A percentile compares a stretch with the other conserved stretches of the same genome.
These are phyloP conservation scores for Copidosoma floridanum DNA, from an alignment of 1,140 invertebrate species.

Conservation along the genomic window DNA sequence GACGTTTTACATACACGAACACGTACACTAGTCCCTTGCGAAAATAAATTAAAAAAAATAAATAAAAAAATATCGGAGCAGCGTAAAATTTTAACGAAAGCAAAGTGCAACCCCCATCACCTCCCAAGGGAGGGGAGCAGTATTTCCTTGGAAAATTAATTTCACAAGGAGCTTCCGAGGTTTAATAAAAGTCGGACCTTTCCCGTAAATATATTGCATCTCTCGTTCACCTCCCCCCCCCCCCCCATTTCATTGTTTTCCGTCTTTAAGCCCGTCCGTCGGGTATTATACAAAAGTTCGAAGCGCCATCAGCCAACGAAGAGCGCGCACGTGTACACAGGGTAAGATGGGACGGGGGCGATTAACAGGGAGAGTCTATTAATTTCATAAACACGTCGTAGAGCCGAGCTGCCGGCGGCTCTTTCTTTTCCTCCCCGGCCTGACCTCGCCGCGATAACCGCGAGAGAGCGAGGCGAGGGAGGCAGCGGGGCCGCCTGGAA, in stretches of 20 bases:
- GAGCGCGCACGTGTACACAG: background rate
- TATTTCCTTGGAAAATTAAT: slow-evolving; percentile 23
- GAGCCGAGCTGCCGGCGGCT: background rate
- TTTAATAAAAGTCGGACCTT: slow-evolving; percentile 11
- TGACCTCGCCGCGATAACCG: background rate
- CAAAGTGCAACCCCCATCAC: no score
- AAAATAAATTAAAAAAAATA: background rate
- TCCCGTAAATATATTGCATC: slow-evolving; percentile 22
- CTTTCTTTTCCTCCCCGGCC: background rate
- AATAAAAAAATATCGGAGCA: background rate
- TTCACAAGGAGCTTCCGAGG: slow-evolving; percentile 18
- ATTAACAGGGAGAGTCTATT: slow-evolving; percentile 20
- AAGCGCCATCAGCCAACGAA: background rate
- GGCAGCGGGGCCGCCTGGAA: background rate
- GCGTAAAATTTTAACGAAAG: no score
- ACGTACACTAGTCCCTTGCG: no score
- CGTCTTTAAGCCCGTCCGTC: background rate
- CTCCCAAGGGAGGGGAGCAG: background rate
- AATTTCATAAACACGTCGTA: slow-evolving; percentile 24
- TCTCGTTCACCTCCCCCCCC: background rate
- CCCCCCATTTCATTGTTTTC: no score
- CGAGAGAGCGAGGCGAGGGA: background rate
- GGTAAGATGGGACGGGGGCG: background rate
- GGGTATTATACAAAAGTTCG: background rate
- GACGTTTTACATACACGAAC: no score